A percentile compares a stretch with the other conserved stretches of the same genome.
Conservation (phyloP, 2,888 invertebrate species). For the Zygothrica quintamaculata region DNA sequence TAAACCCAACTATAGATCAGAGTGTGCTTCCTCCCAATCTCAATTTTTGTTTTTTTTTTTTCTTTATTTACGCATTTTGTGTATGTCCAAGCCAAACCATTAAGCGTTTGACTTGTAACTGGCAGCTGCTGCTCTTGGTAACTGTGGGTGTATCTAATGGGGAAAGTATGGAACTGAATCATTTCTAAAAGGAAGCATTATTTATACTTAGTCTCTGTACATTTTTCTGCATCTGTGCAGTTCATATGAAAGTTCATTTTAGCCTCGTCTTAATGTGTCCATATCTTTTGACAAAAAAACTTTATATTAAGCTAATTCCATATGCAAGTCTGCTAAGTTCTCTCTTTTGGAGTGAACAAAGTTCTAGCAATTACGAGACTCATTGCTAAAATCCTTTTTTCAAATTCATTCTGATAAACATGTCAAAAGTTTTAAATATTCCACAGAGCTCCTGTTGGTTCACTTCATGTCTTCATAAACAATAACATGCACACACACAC, state of each 20-base stretch:
- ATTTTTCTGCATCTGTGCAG: no score
- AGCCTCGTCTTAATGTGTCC: slow-evolving; percentile 28
- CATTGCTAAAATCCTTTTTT: slow-evolving; percentile 63
- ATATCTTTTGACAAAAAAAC: slow-evolving; percentile 19
- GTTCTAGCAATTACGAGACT: slow-evolving; percentile 72
- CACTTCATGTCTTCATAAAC: slow-evolving; percentile 48
- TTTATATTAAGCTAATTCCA: not conserved
- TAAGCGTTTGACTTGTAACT: slow-evolving; percentile 65
- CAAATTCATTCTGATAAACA: slow-evolving; percentile 70
- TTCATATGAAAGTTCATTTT: not conserved
- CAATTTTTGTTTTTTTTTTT: slow-evolving; percentile 17
- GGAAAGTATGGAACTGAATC: slow-evolving; percentile 43
- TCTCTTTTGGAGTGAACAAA: slow-evolving; percentile 49
- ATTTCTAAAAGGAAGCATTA: no score
- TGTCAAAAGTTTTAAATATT: slow-evolving; percentile 68
- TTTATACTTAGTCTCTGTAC: no score
- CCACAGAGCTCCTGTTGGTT: slow-evolving; percentile 36
- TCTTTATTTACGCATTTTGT: slow-evolving; percentile 32
- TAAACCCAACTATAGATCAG: no score
- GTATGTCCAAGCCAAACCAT: slow-evolving; percentile 60
- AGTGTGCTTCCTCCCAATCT: no score
- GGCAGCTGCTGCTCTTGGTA: slow-evolving; percentile 29
- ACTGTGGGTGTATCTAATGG: slow-evolving; percentile 23
- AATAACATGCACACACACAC: slow-evolving; percentile 22
- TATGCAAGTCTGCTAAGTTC: slow-evolving; percentile 52